phyloP scores from a whole-genome alignment of 2,888 invertebrate genomes.

The Pseudococcus viburni region DNA sequence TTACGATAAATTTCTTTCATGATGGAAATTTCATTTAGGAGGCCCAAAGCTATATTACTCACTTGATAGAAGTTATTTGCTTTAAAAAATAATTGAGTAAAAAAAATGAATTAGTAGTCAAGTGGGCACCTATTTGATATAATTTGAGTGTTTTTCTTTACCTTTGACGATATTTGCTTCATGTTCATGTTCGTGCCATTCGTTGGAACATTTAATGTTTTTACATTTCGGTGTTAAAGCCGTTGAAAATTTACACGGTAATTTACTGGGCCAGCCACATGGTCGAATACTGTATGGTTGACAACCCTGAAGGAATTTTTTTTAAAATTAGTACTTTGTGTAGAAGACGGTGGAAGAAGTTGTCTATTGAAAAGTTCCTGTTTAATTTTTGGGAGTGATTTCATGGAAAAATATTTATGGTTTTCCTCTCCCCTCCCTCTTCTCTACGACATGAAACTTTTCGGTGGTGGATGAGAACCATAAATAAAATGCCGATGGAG shows the following conservation, averaged over 20 bases:
- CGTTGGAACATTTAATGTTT: conserved; percentile 10
- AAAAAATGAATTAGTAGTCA: not conserved
- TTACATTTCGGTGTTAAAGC: conserved; percentile 38
- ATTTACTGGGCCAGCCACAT: not conserved
- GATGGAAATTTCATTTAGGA: not conserved
- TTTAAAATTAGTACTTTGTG: too few relatives aligned
- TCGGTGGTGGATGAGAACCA: too few relatives aligned
- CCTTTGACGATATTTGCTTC: conserved; percentile 2
- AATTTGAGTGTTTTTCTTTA: not conserved
- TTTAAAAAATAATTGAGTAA: not conserved
- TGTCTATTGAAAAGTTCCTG: too few relatives aligned
- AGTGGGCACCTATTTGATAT: too few relatives aligned
- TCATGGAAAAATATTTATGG: too few relatives aligned
- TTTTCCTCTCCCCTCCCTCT: too few relatives aligned
- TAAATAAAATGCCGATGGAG: too few relatives aligned
- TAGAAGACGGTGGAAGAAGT: too few relatives aligned
- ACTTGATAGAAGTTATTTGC: conserved; percentile 56
- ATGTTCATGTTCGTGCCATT: not conserved
- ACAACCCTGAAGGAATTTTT: conserved; percentile 63
- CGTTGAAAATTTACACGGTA: conserved; percentile 11
- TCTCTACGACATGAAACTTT: too few relatives aligned
- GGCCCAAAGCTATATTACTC: not conserved
- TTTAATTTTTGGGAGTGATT: too few relatives aligned
- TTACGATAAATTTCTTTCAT: not conserved
- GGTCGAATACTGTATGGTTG: conserved; percentile 67